A percentile compares a stretch with the other conserved stretches of the same genome.
Conservation (phyloP, 2,888 invertebrate genomes). For the Julus scandinavius region DNA sequence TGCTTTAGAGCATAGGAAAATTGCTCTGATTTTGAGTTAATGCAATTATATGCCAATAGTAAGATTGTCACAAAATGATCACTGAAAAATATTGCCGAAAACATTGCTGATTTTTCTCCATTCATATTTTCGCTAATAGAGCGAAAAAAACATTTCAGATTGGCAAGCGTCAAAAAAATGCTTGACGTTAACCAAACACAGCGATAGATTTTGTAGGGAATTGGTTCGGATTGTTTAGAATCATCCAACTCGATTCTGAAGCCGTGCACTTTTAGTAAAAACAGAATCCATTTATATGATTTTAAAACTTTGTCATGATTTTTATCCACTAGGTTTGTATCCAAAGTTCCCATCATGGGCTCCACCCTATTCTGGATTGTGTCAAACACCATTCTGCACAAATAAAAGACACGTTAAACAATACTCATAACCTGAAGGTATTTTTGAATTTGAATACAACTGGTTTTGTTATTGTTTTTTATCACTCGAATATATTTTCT, state of each 20-base stretch:
- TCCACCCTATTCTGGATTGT: too few relatives aligned
- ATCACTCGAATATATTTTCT: too few relatives aligned
- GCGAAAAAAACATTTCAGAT: background rate
- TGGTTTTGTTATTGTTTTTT: too few relatives aligned
- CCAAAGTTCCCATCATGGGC: too few relatives aligned
- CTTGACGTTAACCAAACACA: background rate
- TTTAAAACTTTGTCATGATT: background rate
- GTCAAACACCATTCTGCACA: too few relatives aligned
- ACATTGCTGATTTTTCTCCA: background rate
- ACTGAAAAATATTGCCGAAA: background rate
- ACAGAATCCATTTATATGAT: background rate
- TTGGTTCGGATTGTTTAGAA: background rate
- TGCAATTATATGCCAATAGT: background rate
- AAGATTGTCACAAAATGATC: background rate
- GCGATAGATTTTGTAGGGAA: background rate
- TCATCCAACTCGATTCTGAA: background rate
- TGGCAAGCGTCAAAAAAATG: background rate
- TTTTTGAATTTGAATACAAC: too few relatives aligned
- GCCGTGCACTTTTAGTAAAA: background rate
- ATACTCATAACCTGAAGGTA: too few relatives aligned
- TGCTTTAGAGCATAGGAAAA: background rate
- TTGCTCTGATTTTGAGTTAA: background rate
- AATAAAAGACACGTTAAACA: too few relatives aligned
- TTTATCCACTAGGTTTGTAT: too few relatives aligned
- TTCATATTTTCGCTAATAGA: background rate